Evolutionary conservation across 1,140 invertebrate genomes (phyloP), one percentile per base, ranked within the genome.

Genomic region (Anoplophora glabripennis): DNA sequence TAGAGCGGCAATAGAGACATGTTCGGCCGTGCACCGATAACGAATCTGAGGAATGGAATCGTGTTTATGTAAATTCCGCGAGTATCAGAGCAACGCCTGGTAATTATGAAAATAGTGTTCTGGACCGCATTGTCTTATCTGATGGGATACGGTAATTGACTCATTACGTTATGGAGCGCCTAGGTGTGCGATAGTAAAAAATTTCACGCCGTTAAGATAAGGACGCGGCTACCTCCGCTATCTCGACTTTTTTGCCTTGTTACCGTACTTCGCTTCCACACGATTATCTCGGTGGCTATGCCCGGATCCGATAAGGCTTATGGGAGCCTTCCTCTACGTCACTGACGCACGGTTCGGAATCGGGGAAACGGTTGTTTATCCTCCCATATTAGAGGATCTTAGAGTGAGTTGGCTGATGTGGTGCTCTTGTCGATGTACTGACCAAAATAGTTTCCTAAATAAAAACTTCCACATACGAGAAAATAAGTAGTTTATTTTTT

Each of bases 141-240:
- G 67, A 69, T 69, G 53, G 61, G 62, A 55, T 64, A 42, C 67
- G 38, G 64, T 69, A 69, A 69, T 69, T 69, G 67, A 69, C 67
- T 69, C 67, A 66, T 69, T 69, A 69, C 67, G 61, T 69, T 64
- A 63, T 65, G 62, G 62, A 59, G 42, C 57, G 64, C 53, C 59
- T 62, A 66, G 67, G 67, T 69, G 67, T 69, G 67, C 59, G 62
- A 64, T 69, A 69, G 64, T 69, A 69, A 69, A 69, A 69, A 69
- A 66, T 62, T 69, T 69, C 67, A 64, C 67, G 64, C 67, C 62
- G 64, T 66, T 64, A 56, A 66, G 67, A 69, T 69, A 69, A 69
- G 64, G 41, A 14, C 12, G 34, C 33, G 8, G 34, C 45, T 12
- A 42, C 41, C 38, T n/a, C 18, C 17, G 28, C 52, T 48, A 42